Base-by-base conservation (phyloP, 2,797 vertebrate genomes). In the Decapterus maruadsi region DNA sequence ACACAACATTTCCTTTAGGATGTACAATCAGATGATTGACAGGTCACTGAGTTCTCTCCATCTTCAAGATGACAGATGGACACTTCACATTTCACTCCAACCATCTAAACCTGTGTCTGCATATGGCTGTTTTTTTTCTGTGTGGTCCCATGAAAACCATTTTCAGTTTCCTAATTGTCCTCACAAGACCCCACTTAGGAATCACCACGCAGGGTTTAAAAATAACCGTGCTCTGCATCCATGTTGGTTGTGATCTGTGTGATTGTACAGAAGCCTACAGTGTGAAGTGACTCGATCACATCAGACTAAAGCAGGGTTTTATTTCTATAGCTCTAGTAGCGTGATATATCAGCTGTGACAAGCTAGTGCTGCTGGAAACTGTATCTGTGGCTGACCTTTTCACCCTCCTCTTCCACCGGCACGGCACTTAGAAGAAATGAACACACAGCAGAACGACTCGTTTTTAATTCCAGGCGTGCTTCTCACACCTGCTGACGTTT, bases 61-160 rank as follows among this genome's bases (percentile, higher is more conserved):
- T 59, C 4, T 26, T 8, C 34, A 45, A 16, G 46, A 48, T 51
- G 46, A 48, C 22, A 51, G 9, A 29, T 0, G 8, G 62, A 20
- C n/a, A 45, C 8, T 10, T 8, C 11, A 67, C 50, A 42, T 6
- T 54, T n/a, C n/a, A 36, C 9, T 14, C 51, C 22, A 14, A 22
- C 26, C 14, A 4, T 34, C 12, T 54, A 54, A 53, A 53, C 20
- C n/a, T 51, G 58, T 26, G 42, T 60, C 8, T 16, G 9, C 40
- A 45, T 56, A 22, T 4, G 56, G 19, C 19, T 26, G 31, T 45
- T 38, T 68, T 68, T 59, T 67, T 48, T 48, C 4, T 51, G 20
- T 51, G 10, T 11, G n/a, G 64, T 72, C 77, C 16, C 77, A 64
- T 73, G 70, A 63, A 79, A 79, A 67, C 56, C 29, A 75, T 80